Evolutionary conservation across 2,113 vertebrate species (phyloP).

Genomic region (Dryoscopus gambensis): DNA sequence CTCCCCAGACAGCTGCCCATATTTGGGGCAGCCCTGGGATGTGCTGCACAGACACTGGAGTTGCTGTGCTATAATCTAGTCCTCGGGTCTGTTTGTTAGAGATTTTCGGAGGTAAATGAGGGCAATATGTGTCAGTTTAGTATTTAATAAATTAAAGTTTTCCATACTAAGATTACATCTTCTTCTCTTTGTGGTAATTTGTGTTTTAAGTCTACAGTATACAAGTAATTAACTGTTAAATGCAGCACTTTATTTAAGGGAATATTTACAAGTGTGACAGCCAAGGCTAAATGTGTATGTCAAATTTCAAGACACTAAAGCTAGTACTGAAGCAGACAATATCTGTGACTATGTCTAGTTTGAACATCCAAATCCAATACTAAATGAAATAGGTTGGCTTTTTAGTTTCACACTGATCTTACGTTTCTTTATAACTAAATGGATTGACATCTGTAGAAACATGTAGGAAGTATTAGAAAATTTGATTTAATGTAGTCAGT

Average conservation of each 20-base stretch:
- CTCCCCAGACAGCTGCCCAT: background rate
- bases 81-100: background rate
- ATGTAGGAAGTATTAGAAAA: background rate
- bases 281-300: background rate
- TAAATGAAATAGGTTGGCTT: background rate
- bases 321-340: background rate
- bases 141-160: background rate
- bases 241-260: background rate
- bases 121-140: background rate
- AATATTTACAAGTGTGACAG: background rate
- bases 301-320: background rate
- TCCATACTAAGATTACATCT: background rate
- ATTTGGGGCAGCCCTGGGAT: background rate
- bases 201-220: background rate
- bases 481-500: background rate
- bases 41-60: rapidly evolving
- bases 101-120: background rate
- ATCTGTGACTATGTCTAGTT: background rate
- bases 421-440: background rate
- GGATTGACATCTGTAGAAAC: background rate
- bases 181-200: background rate
- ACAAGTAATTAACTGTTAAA: background rate
- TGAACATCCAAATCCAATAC: background rate
- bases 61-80: background rate
- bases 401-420: background rate